These are phyloP conservation scores for Esox niger DNA, from an alignment of 2,113 vertebrate genomes.

Conservation along the genomic window DNA sequence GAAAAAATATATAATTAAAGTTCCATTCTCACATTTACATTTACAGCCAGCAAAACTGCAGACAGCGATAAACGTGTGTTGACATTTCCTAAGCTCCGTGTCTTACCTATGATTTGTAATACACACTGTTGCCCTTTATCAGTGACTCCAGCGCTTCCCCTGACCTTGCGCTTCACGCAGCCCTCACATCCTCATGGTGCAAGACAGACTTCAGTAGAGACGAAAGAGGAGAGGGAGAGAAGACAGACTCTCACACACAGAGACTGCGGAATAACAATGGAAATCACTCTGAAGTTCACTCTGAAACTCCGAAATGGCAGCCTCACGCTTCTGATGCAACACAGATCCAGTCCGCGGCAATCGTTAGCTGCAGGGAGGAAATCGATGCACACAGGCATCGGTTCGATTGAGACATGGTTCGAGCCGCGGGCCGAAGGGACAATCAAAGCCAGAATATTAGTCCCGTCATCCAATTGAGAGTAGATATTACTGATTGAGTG, in stretches of 20 bases:
- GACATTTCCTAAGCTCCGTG: no score
- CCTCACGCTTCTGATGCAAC: constrained; percentile 1
- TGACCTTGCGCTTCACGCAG: neutral
- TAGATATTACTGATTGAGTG: neutral
- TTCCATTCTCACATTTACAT: no score
- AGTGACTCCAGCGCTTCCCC: no score
- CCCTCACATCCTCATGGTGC: neutral
- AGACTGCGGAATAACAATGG: constrained; percentile 30
- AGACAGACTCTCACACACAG: constrained; percentile 26
- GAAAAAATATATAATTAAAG: no score
- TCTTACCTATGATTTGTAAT: no score
- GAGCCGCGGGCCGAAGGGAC: constrained; percentile 21
- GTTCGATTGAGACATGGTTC: neutral
- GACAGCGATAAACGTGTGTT: no score
- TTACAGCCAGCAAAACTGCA: no score
- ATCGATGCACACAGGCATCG: neutral
- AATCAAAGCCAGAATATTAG: constrained; percentile 22
- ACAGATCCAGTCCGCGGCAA: neutral
- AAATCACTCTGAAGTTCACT: constrained; percentile 29
- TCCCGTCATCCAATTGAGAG: constrained; percentile 7
- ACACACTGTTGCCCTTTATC: no score
- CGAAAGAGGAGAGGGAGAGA: constrained; percentile 28
- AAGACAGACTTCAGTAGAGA: neutral
- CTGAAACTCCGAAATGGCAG: constrained; percentile 6
- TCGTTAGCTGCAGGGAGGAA: neutral